Evolutionary conservation across 2,888 invertebrate species (phyloP).

Genomic region (Eupithecia pulchellata): DNA sequence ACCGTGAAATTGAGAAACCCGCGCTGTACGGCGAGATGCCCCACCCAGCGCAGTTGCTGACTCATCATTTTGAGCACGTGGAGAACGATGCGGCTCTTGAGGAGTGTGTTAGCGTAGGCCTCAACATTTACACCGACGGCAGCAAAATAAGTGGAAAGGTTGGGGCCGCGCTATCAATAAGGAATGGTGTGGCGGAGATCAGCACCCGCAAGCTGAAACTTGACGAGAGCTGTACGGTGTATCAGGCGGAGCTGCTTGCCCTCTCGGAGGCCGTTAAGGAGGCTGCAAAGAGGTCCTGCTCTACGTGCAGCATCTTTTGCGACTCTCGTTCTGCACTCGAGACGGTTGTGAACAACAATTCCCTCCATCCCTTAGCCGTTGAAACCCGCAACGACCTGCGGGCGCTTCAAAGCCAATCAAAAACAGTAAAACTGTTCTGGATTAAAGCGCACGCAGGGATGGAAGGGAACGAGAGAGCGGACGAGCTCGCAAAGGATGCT

Average conservation of each 20-base stretch:
- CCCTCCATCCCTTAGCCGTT: conserved; percentile 1
- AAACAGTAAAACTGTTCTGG: too few species aligned
- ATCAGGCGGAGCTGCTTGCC: background rate
- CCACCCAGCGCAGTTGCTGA: background rate
- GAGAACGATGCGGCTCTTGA: background rate
- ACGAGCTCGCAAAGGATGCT: too few species aligned
- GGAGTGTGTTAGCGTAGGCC: background rate
- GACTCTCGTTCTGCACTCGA: background rate
- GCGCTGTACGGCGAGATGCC: background rate
- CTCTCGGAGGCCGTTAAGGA: background rate
- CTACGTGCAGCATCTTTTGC: background rate
- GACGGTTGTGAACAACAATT: background rate
- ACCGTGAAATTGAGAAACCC: background rate
- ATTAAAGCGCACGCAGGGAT: too few species aligned
- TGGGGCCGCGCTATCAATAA: conserved; percentile 17
- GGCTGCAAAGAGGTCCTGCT: background rate
- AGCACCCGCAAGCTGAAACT: background rate
- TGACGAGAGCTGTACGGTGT: background rate
- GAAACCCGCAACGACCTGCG: background rate
- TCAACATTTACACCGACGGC: conserved; percentile 11
- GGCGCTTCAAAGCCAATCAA: background rate
- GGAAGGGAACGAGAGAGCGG: too few species aligned
- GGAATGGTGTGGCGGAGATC: background rate
- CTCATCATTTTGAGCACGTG: background rate
- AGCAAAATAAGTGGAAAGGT: conserved; percentile 14